Evolutionary conservation across 1,140 invertebrate genomes (phyloP), one percentile per base, ranked within the genome.

Genomic region (Parapsyche elsis): DNA sequence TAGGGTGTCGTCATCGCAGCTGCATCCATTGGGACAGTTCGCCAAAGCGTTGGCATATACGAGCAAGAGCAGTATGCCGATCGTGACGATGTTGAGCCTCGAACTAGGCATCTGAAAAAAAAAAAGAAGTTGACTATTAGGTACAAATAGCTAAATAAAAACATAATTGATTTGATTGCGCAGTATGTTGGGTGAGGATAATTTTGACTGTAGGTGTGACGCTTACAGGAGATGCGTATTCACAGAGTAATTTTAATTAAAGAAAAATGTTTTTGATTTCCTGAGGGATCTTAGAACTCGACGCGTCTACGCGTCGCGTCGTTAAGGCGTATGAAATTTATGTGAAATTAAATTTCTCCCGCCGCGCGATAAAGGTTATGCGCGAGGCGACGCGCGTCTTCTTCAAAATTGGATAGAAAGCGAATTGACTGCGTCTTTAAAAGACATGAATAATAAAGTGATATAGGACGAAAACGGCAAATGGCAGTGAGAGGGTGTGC

Each of bases 1-100:
- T 71, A 96, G 91, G 0, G 93, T 95, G 71, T 96, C 94, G 84
- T 98, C 96, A 87, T 97, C 94, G 88, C 96, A 97, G 85, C 89
- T 92, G 86, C 96, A 97, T 74, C 92, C 93, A 78, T 86, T 91
- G 0, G 95, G 95, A 86, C 95, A 97, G 82, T 91, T 91, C 53
- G 90, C 89, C 81, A 91, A 85, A 14, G 88, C 88, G n/a, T 86
- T 84, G 9, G 88, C 86, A 1, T 87, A 85, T 53, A 85, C 84
- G 14, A 71, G 45, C 19, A 75, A 12, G 7, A 75, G 4, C 0
- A 80, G 10, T 9, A 84, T 45, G 5, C 59, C 16, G 16, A 81
- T 19, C 12, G 46, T 44, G 10, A 44, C 9, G 61, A 79, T 26
- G 12, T 74, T 67, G 57, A 45, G n/a, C 23, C 16, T n/a, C 24